Percentiles rank a stretch among this genome's conserved stretches.
Conservation (phyloP, 1,140 invertebrate species). For the Helicoverpa zea region DNA sequence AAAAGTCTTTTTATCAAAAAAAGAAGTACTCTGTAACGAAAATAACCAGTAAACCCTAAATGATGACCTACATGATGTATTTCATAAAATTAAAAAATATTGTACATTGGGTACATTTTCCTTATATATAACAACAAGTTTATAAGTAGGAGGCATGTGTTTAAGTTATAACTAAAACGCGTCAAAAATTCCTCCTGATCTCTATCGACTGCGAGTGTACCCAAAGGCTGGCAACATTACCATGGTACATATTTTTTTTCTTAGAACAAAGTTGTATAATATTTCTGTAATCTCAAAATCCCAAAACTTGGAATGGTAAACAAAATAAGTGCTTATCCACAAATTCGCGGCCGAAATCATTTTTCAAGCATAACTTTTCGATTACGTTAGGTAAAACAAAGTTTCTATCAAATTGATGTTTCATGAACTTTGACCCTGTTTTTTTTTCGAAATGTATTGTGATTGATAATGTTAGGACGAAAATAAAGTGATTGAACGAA, state of each 20-base stretch:
- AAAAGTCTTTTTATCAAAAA: too few relatives aligned
- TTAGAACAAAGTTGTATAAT: not conserved
- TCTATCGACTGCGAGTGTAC: too few relatives aligned
- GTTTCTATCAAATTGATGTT: slow-evolving; percentile 36
- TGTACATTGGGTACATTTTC: too few relatives aligned
- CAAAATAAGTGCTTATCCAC: slow-evolving; percentile 5
- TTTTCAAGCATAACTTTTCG: slow-evolving; percentile 38
- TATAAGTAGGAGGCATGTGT: too few relatives aligned
- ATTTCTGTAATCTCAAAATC: not conserved
- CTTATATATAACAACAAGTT: too few relatives aligned
- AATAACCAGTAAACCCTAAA: too few relatives aligned
- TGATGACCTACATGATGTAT: too few relatives aligned
- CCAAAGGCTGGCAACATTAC: too few relatives aligned
- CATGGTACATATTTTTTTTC: not conserved
- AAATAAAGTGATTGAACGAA: not conserved
- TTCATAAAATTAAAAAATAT: too few relatives aligned
- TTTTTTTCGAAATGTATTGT: slow-evolving; percentile 24
- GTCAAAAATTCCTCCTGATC: too few relatives aligned
- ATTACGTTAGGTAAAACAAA: slow-evolving; percentile 37
- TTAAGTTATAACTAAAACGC: too few relatives aligned
- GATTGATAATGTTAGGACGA: slow-evolving; percentile 7
- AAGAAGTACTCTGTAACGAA: too few relatives aligned
- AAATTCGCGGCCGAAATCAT: slow-evolving; percentile 6
- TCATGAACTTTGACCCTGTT: slow-evolving; percentile 13
- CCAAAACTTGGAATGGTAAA: not conserved